Evolutionary conservation across 2,797 vertebrate species (phyloP), one percentile per base, ranked within the genome.

Genomic region (Platalea minor): DNA sequence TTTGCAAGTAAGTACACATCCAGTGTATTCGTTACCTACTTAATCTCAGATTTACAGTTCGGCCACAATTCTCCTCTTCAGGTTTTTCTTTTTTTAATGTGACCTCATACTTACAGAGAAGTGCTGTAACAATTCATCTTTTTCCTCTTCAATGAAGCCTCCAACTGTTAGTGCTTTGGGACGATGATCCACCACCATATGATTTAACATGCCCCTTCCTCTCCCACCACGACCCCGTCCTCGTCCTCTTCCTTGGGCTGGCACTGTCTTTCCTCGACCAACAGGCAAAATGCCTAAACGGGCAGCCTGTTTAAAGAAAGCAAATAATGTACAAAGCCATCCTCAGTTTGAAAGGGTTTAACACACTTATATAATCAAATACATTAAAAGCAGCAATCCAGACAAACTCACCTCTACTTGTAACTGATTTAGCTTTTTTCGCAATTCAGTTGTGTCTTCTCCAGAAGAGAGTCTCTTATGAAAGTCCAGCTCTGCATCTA

Each of bases 401-500:
- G 61, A 53, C 14, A 95, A 63, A 76, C 97, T 98, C 64, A 99
- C 99, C 99, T 99, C 99, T 77, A 99, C 98, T 60, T 99, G 99
- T 81, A 99, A 96, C 96, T 99, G 99, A 59, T 97, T 99, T 51
- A 99, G 98, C 95, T 99, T 99, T 77, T 99, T 99, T 92, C 99
- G 98, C 91, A 99, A 97, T 48, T 99, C 99, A 48, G 99, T 99
- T 5, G 99, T 99, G 95, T 99, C 99, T 95, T 99, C 99, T 88
- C 99, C 99, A 35, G 99, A 99, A 50, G 98, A 99, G 28, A 99
- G 98, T 77, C 99, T 99, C 97, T 99, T 99, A 69, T 99, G 99
- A 77, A 99, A 99, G 96, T 99, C 99, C 97, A 99, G 97, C 97
- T 99, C 99, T 69, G 99, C 99, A 78, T 99, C 99, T 77, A 99